Percentiles rank a stretch among this genome's conserved stretches.
Conservation (phyloP, 2,113 vertebrate genomes). For the Microtus richardsoni region DNA sequence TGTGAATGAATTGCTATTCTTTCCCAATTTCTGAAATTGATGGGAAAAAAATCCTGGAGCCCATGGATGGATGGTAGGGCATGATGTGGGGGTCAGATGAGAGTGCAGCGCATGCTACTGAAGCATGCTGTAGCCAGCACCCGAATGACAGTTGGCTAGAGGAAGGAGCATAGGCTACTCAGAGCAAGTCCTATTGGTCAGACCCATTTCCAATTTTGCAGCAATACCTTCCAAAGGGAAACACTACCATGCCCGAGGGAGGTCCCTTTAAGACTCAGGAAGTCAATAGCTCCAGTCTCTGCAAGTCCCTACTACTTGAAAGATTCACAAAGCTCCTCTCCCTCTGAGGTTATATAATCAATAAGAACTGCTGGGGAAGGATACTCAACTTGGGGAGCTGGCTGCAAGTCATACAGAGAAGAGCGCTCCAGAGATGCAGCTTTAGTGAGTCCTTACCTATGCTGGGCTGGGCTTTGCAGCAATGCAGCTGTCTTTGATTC, state of each 20-base stretch:
- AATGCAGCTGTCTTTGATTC: not conserved
- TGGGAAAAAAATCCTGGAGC: slow-evolving; percentile 65
- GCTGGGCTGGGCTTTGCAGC: not conserved
- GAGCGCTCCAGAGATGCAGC: not conserved
- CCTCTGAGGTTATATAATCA: not conserved
- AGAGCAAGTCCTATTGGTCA: slow-evolving; percentile 31
- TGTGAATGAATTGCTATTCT: not conserved
- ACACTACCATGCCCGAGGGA: not conserved
- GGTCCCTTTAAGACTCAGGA: not conserved
- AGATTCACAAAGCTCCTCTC: not conserved
- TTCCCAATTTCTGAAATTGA: slow-evolving; percentile 62
- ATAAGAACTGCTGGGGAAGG: not conserved
- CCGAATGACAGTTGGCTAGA: slow-evolving; percentile 59
- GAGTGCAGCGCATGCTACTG: slow-evolving; percentile 51
- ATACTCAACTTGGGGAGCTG: not conserved
- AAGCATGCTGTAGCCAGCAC: slow-evolving; percentile 24
- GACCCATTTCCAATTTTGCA: not conserved
- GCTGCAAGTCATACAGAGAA: not conserved
- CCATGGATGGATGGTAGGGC: slow-evolving; percentile 49
- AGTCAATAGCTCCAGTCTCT: not conserved
- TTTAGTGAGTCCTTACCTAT: not conserved
- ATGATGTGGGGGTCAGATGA: slow-evolving; percentile 41
- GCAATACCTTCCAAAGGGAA: not conserved
- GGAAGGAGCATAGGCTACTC: slow-evolving; percentile 28
- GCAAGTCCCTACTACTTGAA: not conserved